phyloP scores from a whole-genome alignment of 2,113 vertebrate species.

The Petrocephalus microphthalmus region DNA sequence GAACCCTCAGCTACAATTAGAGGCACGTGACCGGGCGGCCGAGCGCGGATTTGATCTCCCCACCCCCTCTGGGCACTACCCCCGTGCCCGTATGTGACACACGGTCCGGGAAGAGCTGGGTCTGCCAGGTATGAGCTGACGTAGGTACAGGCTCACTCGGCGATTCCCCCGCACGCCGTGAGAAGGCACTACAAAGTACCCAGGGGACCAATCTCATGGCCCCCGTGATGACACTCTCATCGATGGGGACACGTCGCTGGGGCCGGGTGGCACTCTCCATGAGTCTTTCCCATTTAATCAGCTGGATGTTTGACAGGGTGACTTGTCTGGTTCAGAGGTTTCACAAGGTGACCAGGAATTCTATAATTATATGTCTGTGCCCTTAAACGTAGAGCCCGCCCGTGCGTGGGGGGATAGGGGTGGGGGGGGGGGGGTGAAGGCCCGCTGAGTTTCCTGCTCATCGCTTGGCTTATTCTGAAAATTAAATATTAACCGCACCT shows the following conservation, averaged over 20 bases:
- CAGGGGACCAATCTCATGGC: background rate
- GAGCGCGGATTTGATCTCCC: conserved; percentile 51
- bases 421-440: background rate
- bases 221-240: background rate
- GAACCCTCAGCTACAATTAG: conserved; percentile 58
- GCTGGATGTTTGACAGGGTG: background rate
- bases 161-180: background rate
- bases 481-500: background rate
- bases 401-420: too few relatives aligned
- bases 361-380: background rate
- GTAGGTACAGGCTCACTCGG: background rate
- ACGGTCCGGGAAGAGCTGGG: background rate
- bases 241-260: background rate
- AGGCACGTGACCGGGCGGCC: conserved; percentile 59
- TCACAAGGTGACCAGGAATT: background rate
- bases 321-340: background rate
- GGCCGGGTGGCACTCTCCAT: background rate
- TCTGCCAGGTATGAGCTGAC: background rate
- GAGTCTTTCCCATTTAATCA: background rate
- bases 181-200: background rate
- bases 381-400: background rate
- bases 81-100: background rate
- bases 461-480: background rate
- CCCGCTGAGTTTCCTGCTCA: background rate
- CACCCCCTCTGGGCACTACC: conserved; percentile 29